Evolutionary conservation across 2,113 vertebrate genomes (phyloP).

Genomic region (Porphyrio hochstetteri): DNA sequence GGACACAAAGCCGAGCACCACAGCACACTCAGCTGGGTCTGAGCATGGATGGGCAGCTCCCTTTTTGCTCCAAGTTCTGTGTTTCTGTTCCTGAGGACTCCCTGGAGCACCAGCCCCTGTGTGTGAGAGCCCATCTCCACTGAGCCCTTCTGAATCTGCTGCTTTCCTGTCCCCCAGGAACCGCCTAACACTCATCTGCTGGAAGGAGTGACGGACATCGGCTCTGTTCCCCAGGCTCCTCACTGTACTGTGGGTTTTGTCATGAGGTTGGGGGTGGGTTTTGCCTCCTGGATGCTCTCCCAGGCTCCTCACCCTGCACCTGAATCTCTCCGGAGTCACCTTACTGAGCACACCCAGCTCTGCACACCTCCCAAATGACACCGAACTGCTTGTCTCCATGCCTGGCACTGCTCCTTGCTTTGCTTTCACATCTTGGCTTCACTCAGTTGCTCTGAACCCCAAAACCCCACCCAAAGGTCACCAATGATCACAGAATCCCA

Average conservation of each 20-base stretch:
- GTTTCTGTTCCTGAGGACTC: not conserved
- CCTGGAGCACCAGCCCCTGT: not conserved
- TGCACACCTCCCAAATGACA: accelerated
- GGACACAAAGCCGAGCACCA: too few species aligned
- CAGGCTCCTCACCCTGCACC: not conserved
- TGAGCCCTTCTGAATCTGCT: accelerated
- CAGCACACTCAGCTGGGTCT: accelerated
- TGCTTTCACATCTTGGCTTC: not conserved
- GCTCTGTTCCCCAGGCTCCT: not conserved
- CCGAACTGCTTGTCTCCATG: not conserved
- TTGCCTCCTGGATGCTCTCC: not conserved
- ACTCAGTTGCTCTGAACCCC: not conserved
- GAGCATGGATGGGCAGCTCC: accelerated
- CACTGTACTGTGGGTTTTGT: not conserved
- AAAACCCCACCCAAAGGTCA: not conserved
- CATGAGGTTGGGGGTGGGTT: not conserved
- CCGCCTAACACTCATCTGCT: not conserved
- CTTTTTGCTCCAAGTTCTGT: not conserved
- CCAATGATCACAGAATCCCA: too few species aligned
- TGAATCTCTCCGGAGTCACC: accelerated
- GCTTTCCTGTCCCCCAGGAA: not conserved
- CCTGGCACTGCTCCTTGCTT: accelerated
- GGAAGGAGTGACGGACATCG: too few species aligned
- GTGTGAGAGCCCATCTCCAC: accelerated
- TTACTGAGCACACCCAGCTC: accelerated